Base-by-base conservation (phyloP, 2,888 invertebrate species). In the Cynaeus angustus region DNA sequence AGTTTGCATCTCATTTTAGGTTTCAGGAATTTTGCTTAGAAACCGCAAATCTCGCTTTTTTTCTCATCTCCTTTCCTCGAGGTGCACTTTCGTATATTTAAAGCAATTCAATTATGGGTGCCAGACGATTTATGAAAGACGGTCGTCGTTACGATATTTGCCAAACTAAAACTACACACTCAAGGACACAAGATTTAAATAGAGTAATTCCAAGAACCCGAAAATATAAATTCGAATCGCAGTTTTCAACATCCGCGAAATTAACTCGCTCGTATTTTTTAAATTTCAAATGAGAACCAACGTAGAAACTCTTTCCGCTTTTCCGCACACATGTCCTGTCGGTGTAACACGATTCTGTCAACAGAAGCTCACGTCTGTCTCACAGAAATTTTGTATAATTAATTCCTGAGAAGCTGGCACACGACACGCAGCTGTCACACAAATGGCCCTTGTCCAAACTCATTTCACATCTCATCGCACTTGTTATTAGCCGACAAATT, bases 391-490 rank as follows among this genome's bases (percentile, higher is more conserved):
- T 48, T 9, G 56, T 48, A 26, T 68, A 68, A 68, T 68, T 62
- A 68, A 64, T 64, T 68, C 43, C 58, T 6, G 48, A 61, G 61
- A 43, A 56, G 55, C 68, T 68, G 68, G 70, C 70, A 70, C 70
- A 70, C 70, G 70, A 70, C 69, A 69, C 62, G 64, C 81, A 81
- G 80, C 81, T 82, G 83, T 78, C 75, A 73, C 75, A 75, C 79
- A 82, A 82, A 83, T 82, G 82, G 82, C 80, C 80, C 78, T 69
- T 82, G 80, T 82, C 81, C 82, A 82, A 82, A 80, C 79, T 79
- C 79, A 82, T 83, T 83, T 82, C 77, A 81, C 80, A 77, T 79
- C 79, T 80, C 79, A 78, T 78, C 78, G 77, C 80, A 76, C 79
- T 73, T 77, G 78, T 78, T 77, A 78, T 78, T 78, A 68, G 61